Evolutionary conservation across 1,140 invertebrate genomes (phyloP).

Genomic region (Penaeus indicus): DNA sequence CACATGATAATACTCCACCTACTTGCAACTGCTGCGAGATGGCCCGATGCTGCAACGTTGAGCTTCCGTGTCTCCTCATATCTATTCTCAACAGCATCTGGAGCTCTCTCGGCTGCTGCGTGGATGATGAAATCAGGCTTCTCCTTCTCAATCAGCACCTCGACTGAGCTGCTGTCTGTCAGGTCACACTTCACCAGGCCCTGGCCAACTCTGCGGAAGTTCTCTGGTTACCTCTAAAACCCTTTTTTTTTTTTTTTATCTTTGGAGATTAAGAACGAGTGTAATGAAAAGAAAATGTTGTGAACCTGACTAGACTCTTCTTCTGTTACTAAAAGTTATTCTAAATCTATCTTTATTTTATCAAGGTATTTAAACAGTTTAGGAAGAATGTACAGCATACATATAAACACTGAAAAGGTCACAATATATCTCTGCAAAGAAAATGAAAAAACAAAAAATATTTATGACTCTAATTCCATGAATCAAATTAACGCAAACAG

Average conservation of each 20-base stretch:
- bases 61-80: slow-evolving; percentile 70
- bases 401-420: too few relatives aligned
- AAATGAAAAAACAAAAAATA: too few relatives aligned
- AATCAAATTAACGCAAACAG: too few relatives aligned
- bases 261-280: not conserved
- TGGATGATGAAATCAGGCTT: slow-evolving; percentile 74
- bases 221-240: not conserved
- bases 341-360: too few relatives aligned
- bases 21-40: slow-evolving; percentile 72
- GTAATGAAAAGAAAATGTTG: not conserved
- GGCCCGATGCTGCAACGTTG: slow-evolving; percentile 72
- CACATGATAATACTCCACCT: slow-evolving; percentile 52
- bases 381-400: too few relatives aligned
- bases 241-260: not conserved
- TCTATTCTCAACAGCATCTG: slow-evolving; percentile 74
- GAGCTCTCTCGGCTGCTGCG: slow-evolving; percentile 74
- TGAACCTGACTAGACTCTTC: too few relatives aligned
- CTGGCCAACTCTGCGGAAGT: slow-evolving; percentile 65
- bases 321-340: too few relatives aligned
- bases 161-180: slow-evolving; percentile 66
- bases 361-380: too few relatives aligned
- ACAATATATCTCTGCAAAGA: too few relatives aligned
- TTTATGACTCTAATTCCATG: too few relatives aligned
- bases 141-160: slow-evolving; percentile 68
- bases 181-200: slow-evolving; percentile 68